Evolutionary conservation across 2,888 invertebrate species (phyloP), one percentile per base, ranked within the genome.

Genomic region (Drosophila meridiana): DNA sequence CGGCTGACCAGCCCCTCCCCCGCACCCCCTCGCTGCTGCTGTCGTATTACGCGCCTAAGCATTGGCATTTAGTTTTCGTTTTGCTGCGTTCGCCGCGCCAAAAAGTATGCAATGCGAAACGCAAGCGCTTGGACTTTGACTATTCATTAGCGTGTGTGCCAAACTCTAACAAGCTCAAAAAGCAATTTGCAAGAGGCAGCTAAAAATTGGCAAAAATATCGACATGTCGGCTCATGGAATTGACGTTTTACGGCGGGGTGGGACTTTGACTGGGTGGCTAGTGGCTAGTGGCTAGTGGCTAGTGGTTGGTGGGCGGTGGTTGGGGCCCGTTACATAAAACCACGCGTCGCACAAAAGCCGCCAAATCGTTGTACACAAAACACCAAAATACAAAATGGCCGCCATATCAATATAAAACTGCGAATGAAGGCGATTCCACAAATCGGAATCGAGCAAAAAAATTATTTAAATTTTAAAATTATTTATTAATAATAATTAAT

Each of bases 101-200:
- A 80, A 84, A 76, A 67, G 74, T 69, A 71, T 85, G 83, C 81
- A 83, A 83, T 71, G 60, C 67, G 66, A 83, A 78, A 71, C 75
- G 78, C 73, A 83, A 43, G 14, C 28, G 55, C 56, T 57, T 60
- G 65, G 83, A 82, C 82, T 83, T 86, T 82, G 82, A 80, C 83
- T 83, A 82, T 82, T 82, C 82, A 82, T 82, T 82, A 82, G 82
- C 86, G 72, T 84, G 79, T 83, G 82, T 67, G 78, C 63, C 72
- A 75, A 85, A 87, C 89, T 85, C 86, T 86, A 86, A 85, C 85
- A 85, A 85, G 90, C 86, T 90, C 87, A 87, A 87, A 85, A 87
- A 90, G 86, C 86, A 87, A 90, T 87, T 87, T 87, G 88, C 78
- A 80, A 58, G 76, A 74, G 80, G 75, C 75, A 61, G 69, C 75